Evolutionary conservation across 2,113 vertebrate species (phyloP).

Genomic region (Elachura formosa): DNA sequence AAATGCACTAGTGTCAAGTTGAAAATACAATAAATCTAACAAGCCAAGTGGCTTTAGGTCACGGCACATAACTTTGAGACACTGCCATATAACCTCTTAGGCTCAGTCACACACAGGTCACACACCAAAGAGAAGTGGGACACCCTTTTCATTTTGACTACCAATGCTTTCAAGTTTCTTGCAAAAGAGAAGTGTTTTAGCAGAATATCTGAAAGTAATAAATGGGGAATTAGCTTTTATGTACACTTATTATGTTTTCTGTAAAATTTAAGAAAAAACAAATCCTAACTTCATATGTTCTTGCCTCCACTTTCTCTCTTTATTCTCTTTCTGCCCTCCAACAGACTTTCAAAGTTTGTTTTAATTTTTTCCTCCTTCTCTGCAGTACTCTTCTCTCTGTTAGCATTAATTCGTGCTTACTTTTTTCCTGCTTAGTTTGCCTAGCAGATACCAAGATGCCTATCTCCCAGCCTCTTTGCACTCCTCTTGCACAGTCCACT

Average conservation of each 20-base stretch:
- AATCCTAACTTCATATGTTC: background rate
- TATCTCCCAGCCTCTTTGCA: background rate
- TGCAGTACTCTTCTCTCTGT: background rate
- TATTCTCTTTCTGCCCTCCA: background rate
- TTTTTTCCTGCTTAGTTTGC: background rate
- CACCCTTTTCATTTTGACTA: background rate
- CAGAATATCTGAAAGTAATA: background rate
- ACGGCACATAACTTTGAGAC: background rate
- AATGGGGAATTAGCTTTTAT: background rate
- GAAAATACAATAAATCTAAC: background rate
- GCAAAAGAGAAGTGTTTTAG: background rate
- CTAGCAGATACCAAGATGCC: accelerated
- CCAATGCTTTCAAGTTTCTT: background rate
- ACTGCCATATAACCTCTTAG: background rate
- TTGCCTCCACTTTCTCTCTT: background rate
- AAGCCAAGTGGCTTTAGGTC: background rate
- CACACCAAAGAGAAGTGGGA: background rate
- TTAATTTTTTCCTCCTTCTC: background rate
- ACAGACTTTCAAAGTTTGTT: background rate
- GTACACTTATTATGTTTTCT: background rate
- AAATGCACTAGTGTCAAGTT: background rate
- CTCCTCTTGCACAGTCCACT: accelerated
- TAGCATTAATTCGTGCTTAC: background rate
- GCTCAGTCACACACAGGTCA: background rate
- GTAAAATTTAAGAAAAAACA: background rate